Percentiles rank a stretch among this genome's conserved stretches.
Evolutionary conservation across 2,888 invertebrate genomes (phyloP).

Genomic region (Drosophila mulleri): DNA sequence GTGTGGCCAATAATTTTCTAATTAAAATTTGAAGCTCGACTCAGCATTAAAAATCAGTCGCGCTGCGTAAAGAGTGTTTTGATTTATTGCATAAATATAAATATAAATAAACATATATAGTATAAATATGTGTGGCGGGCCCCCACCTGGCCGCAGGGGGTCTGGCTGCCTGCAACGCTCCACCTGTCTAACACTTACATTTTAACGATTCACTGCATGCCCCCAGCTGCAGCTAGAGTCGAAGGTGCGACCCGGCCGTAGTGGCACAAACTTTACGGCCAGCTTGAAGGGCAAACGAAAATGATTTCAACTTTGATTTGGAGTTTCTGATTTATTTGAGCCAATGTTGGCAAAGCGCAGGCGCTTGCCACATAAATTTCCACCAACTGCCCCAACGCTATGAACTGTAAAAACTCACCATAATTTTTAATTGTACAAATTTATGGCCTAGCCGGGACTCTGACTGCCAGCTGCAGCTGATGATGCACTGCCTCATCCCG

Average conservation of each 20-base stretch:
- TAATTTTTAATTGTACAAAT: slow-evolving; percentile 79
- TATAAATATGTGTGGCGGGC: slow-evolving; percentile 58
- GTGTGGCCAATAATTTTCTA: slow-evolving; percentile 52
- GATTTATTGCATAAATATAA: slow-evolving; percentile 65
- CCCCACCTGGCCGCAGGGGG: slow-evolving; percentile 25
- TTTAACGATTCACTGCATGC: slow-evolving; percentile 46
- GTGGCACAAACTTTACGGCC: slow-evolving; percentile 42
- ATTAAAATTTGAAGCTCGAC: slow-evolving; percentile 69
- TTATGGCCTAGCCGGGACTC: slow-evolving; percentile 54
- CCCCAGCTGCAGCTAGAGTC: not conserved
- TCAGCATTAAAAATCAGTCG: slow-evolving; percentile 54
- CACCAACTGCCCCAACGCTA: slow-evolving; percentile 33
- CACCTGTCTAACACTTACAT: slow-evolving; percentile 66
- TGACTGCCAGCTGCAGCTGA: slow-evolving; percentile 25
- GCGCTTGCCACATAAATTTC: slow-evolving; percentile 63
- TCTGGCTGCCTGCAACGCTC: slow-evolving; percentile 14
- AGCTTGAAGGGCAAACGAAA: slow-evolving; percentile 39
- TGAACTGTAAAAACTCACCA: slow-evolving; percentile 74
- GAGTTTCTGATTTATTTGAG: slow-evolving; percentile 68
- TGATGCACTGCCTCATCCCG: slow-evolving; percentile 53
- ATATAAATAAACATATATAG: slow-evolving; percentile 34
- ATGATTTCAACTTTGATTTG: slow-evolving; percentile 61
- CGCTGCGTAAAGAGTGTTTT: slow-evolving; percentile 50
- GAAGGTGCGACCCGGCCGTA: slow-evolving; percentile 41
- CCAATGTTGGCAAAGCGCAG: slow-evolving; percentile 40